Conservation (phyloP, 2,113 vertebrate genomes). For the Illadopsis cleaveri region DNA sequence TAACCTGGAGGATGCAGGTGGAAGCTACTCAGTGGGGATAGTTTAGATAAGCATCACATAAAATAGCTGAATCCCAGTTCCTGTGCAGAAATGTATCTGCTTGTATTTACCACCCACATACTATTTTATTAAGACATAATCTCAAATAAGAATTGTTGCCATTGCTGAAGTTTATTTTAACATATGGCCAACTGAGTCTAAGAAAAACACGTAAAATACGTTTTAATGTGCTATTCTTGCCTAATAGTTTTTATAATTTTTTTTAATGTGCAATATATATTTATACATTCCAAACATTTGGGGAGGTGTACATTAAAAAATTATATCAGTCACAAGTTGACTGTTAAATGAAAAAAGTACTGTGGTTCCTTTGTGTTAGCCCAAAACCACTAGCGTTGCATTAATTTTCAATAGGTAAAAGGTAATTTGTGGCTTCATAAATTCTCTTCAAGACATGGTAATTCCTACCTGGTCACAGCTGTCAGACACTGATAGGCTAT, state of each 20-base stretch:
- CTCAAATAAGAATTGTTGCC: conserved; percentile 66
- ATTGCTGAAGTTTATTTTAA: conserved; percentile 74
- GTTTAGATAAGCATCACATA: not conserved
- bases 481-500: not conserved
- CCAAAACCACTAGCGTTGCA: conserved; percentile 1
- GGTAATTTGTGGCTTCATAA: conserved; percentile 65
- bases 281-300: conserved; percentile 50
- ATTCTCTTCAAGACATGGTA: conserved; percentile 16
- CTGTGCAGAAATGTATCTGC: not conserved
- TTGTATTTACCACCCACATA: conserved; percentile 68
- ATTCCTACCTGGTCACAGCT: conserved; percentile 57
- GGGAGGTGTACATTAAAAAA: not conserved
- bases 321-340: conserved; percentile 35
- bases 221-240: conserved; percentile 58
- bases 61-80: not conserved
- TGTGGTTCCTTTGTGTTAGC: conserved; percentile 24
- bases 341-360: conserved; percentile 35
- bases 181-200: conserved; percentile 69
- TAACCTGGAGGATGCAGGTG: not conserved
- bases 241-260: conserved; percentile 44
- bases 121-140: conserved; percentile 75
- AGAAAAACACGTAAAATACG: conserved; percentile 68
- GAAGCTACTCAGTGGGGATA: not conserved
- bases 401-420: conserved; percentile 60
- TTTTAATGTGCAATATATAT: conserved; percentile 51